Evolutionary conservation across 2,888 invertebrate genomes (phyloP).

Genomic region (Scaptodrosophila latifasciaeformis): DNA sequence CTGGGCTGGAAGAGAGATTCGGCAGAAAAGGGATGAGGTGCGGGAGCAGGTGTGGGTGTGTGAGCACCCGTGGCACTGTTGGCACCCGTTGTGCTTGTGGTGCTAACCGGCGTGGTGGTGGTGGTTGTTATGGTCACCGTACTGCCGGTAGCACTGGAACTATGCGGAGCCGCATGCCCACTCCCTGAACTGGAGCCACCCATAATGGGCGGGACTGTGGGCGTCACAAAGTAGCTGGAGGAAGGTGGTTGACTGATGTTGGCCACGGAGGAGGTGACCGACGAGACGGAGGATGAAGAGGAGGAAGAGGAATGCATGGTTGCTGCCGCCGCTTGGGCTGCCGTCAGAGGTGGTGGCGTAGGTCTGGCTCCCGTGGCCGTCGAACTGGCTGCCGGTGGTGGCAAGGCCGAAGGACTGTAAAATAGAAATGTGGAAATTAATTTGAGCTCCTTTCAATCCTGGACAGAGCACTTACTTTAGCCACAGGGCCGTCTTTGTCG

Average conservation of each 20-base stretch:
- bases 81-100: conserved; percentile 33
- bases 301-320: conserved; percentile 76
- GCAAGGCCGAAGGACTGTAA: conserved; percentile 39
- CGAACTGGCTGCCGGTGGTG: conserved; percentile 72
- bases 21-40: conserved; percentile 90
- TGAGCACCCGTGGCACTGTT: too few species aligned
- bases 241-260: conserved; percentile 19
- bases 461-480: conserved; percentile 55
- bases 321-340: conserved; percentile 31
- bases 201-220: conserved; percentile 76
- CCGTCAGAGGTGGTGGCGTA: conserved; percentile 75
- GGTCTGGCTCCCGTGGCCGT: conserved; percentile 75
- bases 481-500: conserved; percentile 69
- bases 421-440: conserved; percentile 9
- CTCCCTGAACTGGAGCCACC: conserved; percentile 26
- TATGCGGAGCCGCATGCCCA: conserved; percentile 25
- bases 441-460: neutral
- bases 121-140: conserved; percentile 41
- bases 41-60: conserved; percentile 77
- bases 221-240: conserved; percentile 79
- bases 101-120: conserved; percentile 27
- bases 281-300: too few species aligned
- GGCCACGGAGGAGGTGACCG: too few species aligned
- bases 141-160: conserved; percentile 37
- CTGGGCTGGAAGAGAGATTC: conserved; percentile 91